phyloP scores from a whole-genome alignment of 1,140 invertebrate species.

The Amphibalanus amphitrite region DNA sequence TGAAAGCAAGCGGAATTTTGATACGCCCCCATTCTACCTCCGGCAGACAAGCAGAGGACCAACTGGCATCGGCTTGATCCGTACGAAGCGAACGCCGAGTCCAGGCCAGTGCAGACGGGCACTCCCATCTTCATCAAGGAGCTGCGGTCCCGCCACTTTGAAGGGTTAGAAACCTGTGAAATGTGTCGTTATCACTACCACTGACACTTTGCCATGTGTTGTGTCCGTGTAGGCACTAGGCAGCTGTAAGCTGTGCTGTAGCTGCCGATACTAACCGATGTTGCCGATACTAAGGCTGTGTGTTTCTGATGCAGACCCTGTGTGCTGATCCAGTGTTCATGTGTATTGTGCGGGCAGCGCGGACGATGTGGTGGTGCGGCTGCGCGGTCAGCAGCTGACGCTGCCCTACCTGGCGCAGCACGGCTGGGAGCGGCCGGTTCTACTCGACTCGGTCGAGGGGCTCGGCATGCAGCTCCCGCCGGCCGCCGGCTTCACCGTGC shows the following conservation, averaged over 20 bases:
- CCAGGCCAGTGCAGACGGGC: conserved; percentile 58
- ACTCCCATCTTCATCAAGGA: conserved; percentile 60
- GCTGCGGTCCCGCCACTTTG: conserved; percentile 50
- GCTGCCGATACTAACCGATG: too few relatives aligned
- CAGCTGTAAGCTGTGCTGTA: too few relatives aligned
- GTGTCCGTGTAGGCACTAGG: not conserved
- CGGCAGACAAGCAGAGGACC: conserved; percentile 46
- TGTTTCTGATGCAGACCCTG: too few relatives aligned
- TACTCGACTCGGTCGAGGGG: conserved; percentile 57
- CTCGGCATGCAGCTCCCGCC: conserved; percentile 55
- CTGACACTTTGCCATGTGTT: too few relatives aligned
- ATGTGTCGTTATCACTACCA: too few relatives aligned
- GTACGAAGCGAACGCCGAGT: conserved; percentile 46
- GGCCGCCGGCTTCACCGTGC: conserved; percentile 43
- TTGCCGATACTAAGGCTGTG: too few relatives aligned
- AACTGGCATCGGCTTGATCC: conserved; percentile 68
- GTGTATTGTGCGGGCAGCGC: conserved; percentile 28
- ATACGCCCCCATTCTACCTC: not conserved
- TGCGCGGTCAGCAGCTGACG: conserved; percentile 45
- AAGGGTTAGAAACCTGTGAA: conserved; percentile 26
- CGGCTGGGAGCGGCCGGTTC: conserved; percentile 54
- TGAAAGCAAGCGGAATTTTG: too few relatives aligned
- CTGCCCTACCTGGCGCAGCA: conserved; percentile 40
- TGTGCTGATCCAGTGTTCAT: not conserved
- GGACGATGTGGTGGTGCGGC: conserved; percentile 40